A percentile compares a stretch with the other conserved stretches of the same genome.
Evolutionary conservation across 2,888 invertebrate genomes (phyloP).

Genomic region (Drosophila testacea): DNA sequence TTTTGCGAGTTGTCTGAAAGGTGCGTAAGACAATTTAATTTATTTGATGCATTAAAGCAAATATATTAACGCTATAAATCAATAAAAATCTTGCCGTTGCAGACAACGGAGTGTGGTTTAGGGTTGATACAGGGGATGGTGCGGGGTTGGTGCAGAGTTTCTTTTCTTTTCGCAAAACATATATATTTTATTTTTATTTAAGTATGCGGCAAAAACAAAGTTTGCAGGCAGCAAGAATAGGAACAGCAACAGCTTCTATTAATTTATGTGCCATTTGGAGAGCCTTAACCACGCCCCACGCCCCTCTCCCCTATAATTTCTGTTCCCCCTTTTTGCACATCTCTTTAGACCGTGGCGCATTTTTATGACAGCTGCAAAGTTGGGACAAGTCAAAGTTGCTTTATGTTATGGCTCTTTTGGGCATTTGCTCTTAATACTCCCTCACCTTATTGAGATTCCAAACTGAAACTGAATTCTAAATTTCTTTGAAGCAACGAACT

Average conservation of each 20-base stretch:
- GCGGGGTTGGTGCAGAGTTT: constrained; percentile 26
- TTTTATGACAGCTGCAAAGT: constrained; percentile 72
- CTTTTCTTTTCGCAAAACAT: constrained; percentile 31
- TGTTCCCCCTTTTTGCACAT: not conserved
- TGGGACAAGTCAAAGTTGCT: constrained; percentile 60
- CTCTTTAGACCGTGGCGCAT: constrained; percentile 39
- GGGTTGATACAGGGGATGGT: not conserved
- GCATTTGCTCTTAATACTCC: constrained; percentile 25
- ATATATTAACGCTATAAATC: constrained; percentile 78
- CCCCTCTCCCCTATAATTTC: not conserved
- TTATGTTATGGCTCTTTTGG: constrained; percentile 36
- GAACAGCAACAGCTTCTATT: constrained; percentile 61
- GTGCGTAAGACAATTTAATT: constrained; percentile 81
- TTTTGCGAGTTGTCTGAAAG: constrained; percentile 57
- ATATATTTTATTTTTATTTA: constrained; percentile 63
- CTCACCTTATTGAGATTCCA: constrained; percentile 13
- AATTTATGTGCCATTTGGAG: constrained; percentile 69
- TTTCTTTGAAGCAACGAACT: not conserved
- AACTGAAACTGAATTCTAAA: constrained; percentile 9
- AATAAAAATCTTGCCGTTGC: constrained; percentile 55
- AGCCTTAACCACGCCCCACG: constrained; percentile 32
- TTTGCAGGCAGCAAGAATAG: constrained; percentile 27
- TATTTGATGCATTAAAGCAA: constrained; percentile 80
- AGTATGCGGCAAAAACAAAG: constrained; percentile 51
- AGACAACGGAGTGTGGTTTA: not conserved